Evolutionary conservation across 2,888 invertebrate species (phyloP), one percentile per base, ranked within the genome.

Genomic region (Ectropis crepuscularia): DNA sequence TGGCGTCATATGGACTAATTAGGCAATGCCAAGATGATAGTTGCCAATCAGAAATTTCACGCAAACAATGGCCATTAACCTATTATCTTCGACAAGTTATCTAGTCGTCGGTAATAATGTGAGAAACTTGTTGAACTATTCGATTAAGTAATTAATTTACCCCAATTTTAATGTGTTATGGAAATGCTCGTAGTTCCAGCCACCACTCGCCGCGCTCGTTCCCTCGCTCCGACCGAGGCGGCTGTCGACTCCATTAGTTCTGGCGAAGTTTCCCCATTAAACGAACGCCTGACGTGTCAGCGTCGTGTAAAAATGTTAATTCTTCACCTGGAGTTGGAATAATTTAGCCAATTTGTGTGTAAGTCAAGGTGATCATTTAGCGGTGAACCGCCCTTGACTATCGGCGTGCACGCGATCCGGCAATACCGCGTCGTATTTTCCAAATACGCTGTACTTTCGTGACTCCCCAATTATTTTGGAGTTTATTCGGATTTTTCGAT

Each of bases 311-410:
- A 60, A 61, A 65, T 61, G 48, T 45, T 60, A 65, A 57, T 57
- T 64, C 53, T 41, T 54, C 59, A 43, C 58, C 45, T 39, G 42
- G 39, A 64, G 47, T 53, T 41, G 36, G 39, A 53, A 50, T 57
- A 55, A 55, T 69, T 75, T 67, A 74, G 73, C 68, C 72, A 62
- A 70, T 68, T 69, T 72, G 70, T 69, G 72, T 70, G 64, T 69
- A 61, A 60, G 68, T 74, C 79, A 80, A 80, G 78, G 78, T 76
- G 68, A 71, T 59, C 63, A 47, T 43, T 53, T 54, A 65, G 47
- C 47, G 62, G 67, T 60, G 38, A 59, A 43, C 65, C 64, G 73
- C 67, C 77, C 78, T 77, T 75, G 76, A 73, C 60, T 62, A 39
- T 47, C 54, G 16, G 10, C 6, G 11, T 6, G 47, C 79, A 80